Percentiles rank a stretch among this genome's conserved stretches.
These are phyloP conservation scores for Ginglymostoma cirratum DNA, from an alignment of 2,113 vertebrate genomes.

Conservation along the genomic window DNA sequence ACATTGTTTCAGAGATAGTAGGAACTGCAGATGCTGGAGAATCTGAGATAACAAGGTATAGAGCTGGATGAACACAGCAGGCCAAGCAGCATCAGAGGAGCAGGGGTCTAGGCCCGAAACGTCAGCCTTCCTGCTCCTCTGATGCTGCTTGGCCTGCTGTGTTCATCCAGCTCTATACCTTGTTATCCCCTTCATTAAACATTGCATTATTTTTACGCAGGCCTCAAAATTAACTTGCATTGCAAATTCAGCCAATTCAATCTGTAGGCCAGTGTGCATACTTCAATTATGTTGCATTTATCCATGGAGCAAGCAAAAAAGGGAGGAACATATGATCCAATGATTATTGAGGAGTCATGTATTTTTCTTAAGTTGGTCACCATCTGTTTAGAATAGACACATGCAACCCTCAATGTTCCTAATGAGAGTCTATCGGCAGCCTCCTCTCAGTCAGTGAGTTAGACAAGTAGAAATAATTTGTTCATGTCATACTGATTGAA, in stretches of 20 bases:
- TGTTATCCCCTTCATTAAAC: too few species aligned
- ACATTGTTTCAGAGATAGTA: too few species aligned
- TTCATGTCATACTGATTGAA: background rate
- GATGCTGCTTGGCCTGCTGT: too few species aligned
- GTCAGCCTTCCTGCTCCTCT: too few species aligned
- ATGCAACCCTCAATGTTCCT: background rate
- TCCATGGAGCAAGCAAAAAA: background rate
- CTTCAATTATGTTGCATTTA: background rate
- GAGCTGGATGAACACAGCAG: too few species aligned
- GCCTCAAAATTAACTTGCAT: background rate
- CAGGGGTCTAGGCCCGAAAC: too few species aligned
- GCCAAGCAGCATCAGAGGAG: too few species aligned
- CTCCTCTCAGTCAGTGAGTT: background rate
- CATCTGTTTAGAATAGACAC: background rate
- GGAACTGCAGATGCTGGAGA: too few species aligned
- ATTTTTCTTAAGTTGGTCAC: background rate
- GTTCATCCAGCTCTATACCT: too few species aligned
- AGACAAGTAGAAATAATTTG: background rate
- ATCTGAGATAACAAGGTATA: too few species aligned
- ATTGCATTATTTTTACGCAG: too few species aligned
- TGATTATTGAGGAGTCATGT: background rate
- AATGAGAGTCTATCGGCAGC: background rate
- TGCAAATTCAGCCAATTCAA: background rate
- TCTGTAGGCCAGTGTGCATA: background rate
- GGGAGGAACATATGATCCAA: background rate